Conservation (phyloP, 2,797 vertebrate genomes). For the Oryzias dopingdopingensis region DNA sequence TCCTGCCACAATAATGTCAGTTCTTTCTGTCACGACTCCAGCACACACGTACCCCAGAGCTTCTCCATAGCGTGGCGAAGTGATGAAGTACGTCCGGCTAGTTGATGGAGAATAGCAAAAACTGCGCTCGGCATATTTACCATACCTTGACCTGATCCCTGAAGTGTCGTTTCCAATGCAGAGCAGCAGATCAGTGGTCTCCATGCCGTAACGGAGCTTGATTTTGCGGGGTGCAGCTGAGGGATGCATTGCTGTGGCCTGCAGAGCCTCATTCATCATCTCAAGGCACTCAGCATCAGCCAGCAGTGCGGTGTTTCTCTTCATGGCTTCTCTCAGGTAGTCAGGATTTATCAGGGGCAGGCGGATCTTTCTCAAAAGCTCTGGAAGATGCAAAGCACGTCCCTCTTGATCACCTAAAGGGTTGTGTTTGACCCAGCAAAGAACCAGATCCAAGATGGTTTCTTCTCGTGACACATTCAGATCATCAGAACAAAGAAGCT, state of each 20-base stretch:
- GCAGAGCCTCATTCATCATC: constrained; percentile 85
- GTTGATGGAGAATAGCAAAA: constrained; percentile 90
- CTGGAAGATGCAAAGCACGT: constrained; percentile 80
- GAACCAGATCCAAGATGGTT: constrained; percentile 90
- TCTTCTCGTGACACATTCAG: constrained; percentile 94
- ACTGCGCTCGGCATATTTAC: constrained; percentile 87
- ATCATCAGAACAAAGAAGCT: constrained; percentile 88
- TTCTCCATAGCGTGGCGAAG: constrained; percentile 91
- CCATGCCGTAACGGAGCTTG: constrained; percentile 94
- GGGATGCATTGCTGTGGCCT: constrained; percentile 76
- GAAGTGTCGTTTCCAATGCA: constrained; percentile 90
- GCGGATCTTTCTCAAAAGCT: constrained; percentile 90
- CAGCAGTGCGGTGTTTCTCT: constrained; percentile 86
- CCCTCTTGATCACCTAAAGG: constrained; percentile 57
- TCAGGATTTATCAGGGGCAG: constrained; percentile 84
- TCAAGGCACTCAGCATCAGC: constrained; percentile 85
- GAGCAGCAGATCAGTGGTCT: constrained; percentile 91
- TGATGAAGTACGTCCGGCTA: constrained; percentile 86
- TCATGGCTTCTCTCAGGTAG: constrained; percentile 84
- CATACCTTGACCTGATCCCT: constrained; percentile 88
- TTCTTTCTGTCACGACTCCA: constrained; percentile 89
- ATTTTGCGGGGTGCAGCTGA: constrained; percentile 77
- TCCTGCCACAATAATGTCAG: constrained; percentile 89
- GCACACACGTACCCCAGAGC: constrained; percentile 86
- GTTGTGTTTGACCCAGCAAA: constrained; percentile 87